Evolutionary conservation across 2,113 vertebrate genomes (phyloP), one percentile per base, ranked within the genome.

Genomic region (Cariama cristata): DNA sequence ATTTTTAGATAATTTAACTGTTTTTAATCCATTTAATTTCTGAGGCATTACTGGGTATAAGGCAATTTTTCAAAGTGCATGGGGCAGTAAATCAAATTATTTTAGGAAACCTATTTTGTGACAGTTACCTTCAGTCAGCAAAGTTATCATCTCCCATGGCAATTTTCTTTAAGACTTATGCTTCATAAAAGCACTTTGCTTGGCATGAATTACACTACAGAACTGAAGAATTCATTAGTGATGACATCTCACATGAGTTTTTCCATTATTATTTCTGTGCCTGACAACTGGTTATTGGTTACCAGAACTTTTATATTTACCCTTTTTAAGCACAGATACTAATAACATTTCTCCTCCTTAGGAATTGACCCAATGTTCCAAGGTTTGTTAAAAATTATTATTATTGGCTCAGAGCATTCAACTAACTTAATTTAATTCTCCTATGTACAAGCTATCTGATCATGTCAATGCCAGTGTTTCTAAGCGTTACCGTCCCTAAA

Each of bases 1-100:
- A 75, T 88, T 96, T 95, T 88, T 77, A 3, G 3, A 75, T 44
- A 62, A 59, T 44, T 90, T 95, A 90, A 88, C 83, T 85, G n/a
- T 1, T 95, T 92, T 95, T 88, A 95, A 97, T 79, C 71, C 75
- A 11, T 88, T 90, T 91, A 83, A 97, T 94, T 92, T 92, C 67
- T 63, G 56, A 79, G 55, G 66, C 79, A 83, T 94, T 85, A 71
- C 66, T 55, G 88, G n/a, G 8, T 38, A 59, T 21, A 33, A 88
- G 74, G 67, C 62, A 66, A 94, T 95, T 92, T 92, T 92, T 96
- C 91, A 86, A 62, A 71, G 71, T 55, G 82, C 75, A 52, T 38
- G 13, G 67, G 88, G 71, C 49, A 94, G 89, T 76, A 80, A 95
- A 94, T 88, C 53, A 79, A 60, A 91, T 94, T 82, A 82, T 63